Conservation (phyloP, 2,113 vertebrate genomes). For the Nipponia nippon region DNA sequence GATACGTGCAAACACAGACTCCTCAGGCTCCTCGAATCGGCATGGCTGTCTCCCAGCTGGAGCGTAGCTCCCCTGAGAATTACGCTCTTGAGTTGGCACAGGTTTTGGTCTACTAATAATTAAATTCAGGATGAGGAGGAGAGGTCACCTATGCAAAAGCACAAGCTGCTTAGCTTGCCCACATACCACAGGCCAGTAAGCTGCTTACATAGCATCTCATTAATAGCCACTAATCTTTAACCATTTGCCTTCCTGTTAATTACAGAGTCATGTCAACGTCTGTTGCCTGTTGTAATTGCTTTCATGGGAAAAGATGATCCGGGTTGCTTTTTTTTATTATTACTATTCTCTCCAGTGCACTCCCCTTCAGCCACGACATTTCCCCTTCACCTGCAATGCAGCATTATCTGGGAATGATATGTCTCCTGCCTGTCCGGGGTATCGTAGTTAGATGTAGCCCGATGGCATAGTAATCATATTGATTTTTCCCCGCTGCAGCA, state of each 20-base stretch:
- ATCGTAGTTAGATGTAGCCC: neutral
- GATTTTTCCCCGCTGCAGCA: slow-evolving; percentile 46
- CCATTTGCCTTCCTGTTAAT: neutral
- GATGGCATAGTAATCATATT: neutral
- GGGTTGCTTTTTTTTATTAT: neutral
- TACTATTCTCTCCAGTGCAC: fast-evolving
- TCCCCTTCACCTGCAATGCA: neutral
- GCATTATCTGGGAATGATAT: neutral
- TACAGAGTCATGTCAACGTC: neutral
- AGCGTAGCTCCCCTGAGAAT: no score
- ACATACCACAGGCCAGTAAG: neutral
- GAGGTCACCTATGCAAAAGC: neutral
- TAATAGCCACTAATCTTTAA: neutral
- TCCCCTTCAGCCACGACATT: neutral
- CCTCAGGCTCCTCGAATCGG: fast-evolving
- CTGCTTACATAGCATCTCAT: neutral
- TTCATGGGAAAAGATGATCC: neutral
- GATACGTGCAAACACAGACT: fast-evolving
- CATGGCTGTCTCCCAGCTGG: neutral
- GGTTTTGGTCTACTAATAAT: fast-evolving
- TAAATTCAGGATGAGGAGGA: neutral
- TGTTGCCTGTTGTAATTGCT: neutral
- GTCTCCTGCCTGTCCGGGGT: neutral
- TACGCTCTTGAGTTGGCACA: fast-evolving
- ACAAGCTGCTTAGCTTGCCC: neutral